phyloP scores from a whole-genome alignment of 92 coral and sea anemone species.

The Blastomussa wellsi region DNA sequence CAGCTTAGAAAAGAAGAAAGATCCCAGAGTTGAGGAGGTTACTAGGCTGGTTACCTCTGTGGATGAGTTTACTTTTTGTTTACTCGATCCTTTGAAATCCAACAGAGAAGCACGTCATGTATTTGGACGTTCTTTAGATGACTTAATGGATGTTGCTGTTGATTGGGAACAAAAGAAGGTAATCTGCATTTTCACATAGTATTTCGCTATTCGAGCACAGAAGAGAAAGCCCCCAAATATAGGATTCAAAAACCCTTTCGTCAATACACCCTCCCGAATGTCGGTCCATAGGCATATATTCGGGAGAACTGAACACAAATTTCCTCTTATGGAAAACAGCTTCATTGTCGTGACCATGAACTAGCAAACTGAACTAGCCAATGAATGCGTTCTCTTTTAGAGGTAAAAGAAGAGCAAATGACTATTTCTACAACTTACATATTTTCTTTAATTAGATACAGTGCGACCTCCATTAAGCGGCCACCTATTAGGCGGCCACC shows the following conservation, averaged over 20 bases:
- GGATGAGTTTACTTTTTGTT: slow-evolving; percentile 4
- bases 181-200: neutral
- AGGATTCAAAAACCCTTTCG: too few species aligned
- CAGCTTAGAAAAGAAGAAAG: neutral
- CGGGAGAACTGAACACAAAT: too few species aligned
- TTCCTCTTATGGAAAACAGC: too few species aligned
- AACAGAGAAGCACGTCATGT: neutral
- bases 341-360: neutral
- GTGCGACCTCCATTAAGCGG: too few species aligned
- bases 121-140: neutral
- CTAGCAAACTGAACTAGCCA: neutral
- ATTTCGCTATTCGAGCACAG: too few species aligned
- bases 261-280: too few species aligned
- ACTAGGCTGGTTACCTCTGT: slow-evolving; percentile 21
- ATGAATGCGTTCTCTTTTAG: neutral
- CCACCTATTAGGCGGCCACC: too few species aligned
- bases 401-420: too few species aligned
- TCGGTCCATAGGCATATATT: too few species aligned
- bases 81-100: slow-evolving; percentile 12
- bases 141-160: neutral
- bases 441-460: too few species aligned
- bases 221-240: too few species aligned
- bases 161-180: neutral
- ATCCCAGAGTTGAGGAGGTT: slow-evolving; percentile 3
- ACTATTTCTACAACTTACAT: too few species aligned